These are phyloP conservation scores for Eumacrocentrus americanus DNA, from an alignment of 2,888 invertebrate species.

Conservation along the genomic window DNA sequence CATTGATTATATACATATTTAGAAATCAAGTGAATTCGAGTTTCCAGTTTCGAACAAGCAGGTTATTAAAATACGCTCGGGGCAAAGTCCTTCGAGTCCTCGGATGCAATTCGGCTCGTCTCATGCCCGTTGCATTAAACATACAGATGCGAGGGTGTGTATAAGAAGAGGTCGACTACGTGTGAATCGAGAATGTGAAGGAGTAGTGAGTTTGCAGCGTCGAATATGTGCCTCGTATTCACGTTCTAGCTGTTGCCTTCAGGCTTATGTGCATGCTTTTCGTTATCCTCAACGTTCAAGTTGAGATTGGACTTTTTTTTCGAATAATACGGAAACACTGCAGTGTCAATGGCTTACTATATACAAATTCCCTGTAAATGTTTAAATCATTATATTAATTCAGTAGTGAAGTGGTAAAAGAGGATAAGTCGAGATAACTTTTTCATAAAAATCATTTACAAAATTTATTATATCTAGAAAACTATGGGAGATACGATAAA, in stretches of 20 bases:
- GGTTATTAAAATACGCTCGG: constrained; percentile 30
- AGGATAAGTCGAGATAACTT: neutral
- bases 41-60: constrained; percentile 4
- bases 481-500: too few relatives aligned
- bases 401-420: neutral
- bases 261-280: neutral
- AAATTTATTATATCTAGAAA: too few relatives aligned
- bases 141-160: constrained; percentile 39
- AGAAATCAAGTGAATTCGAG: neutral
- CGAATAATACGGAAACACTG: neutral
- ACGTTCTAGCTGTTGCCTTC: neutral
- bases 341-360: neutral
- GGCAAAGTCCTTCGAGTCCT: constrained; percentile 14
- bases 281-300: neutral
- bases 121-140: constrained; percentile 47
- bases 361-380: neutral
- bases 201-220: neutral
- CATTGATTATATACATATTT: neutral
- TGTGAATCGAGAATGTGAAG: neutral
- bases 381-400: neutral
- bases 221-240: neutral
- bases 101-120: constrained; percentile 31
- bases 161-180: neutral
- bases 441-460: neutral
- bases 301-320: neutral